phyloP scores from a whole-genome alignment of 1,140 invertebrate genomes.

The Drosophila serrata region DNA sequence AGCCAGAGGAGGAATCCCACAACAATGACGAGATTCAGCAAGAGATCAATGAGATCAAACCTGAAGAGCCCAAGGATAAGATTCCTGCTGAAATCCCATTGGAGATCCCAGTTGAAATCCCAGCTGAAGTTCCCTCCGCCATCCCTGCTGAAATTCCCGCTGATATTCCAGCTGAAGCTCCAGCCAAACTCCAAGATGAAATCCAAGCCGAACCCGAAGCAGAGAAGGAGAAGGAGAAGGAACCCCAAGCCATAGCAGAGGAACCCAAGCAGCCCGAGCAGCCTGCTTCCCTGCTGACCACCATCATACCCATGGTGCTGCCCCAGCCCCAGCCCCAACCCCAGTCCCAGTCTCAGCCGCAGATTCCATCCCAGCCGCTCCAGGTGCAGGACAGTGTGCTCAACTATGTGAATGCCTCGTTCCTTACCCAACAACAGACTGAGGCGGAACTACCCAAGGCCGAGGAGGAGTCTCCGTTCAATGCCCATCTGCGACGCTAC shows the following conservation, averaged over 20 bases:
- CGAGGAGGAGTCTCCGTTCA: constrained; percentile 47
- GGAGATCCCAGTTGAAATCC: background rate
- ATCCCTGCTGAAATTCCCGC: background rate
- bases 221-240: background rate
- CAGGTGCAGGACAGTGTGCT: constrained; percentile 73
- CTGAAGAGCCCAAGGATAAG: constrained; percentile 8
- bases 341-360: constrained; percentile 26
- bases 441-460: constrained; percentile 30
- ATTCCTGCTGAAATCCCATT: background rate
- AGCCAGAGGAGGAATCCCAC: constrained; percentile 11
- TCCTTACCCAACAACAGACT: constrained; percentile 50
- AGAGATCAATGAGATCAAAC: background rate
- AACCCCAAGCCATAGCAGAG: background rate
- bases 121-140: background rate
- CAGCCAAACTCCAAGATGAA: constrained; percentile 1
- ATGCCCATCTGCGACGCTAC: constrained; percentile 84
- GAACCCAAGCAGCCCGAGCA: constrained; percentile 13
- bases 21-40: constrained; percentile 30
- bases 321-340: constrained; percentile 36
- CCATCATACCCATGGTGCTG: constrained; percentile 65
- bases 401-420: constrained; percentile 83
- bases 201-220: constrained; percentile 2
- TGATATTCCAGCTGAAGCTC: background rate
- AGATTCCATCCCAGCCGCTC: constrained; percentile 6
- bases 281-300: constrained; percentile 68